phyloP scores from a whole-genome alignment of 2,888 invertebrate species.

The Junonia oenone region DNA sequence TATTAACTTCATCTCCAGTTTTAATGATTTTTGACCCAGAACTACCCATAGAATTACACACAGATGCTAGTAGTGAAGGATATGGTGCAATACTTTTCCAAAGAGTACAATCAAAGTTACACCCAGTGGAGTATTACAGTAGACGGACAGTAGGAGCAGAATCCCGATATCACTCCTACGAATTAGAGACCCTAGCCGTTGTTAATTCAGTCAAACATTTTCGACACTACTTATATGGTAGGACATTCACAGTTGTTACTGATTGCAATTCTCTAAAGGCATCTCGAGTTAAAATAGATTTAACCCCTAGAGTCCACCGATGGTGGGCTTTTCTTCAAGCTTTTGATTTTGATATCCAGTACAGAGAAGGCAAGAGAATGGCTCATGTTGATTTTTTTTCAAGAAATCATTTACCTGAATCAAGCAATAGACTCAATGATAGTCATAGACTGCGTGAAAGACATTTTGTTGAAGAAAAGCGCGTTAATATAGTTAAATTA shows the following conservation, averaged over 20 bases:
- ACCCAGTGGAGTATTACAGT: constrained; percentile 15
- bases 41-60: constrained; percentile 26
- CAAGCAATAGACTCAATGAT: background rate
- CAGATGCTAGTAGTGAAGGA: constrained; percentile 33
- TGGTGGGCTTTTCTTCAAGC: constrained; percentile 34
- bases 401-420: background rate
- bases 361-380: constrained; percentile 28
- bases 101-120: background rate
- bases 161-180: constrained; percentile 19
- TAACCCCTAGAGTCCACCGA: constrained; percentile 31
- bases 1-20: constrained; percentile 29
- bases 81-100: constrained; percentile 31
- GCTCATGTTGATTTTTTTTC: constrained; percentile 27
- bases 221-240: constrained; percentile 26
- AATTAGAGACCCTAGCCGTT: constrained; percentile 21
- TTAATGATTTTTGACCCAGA: constrained; percentile 31
- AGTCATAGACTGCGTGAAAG: constrained; percentile 25
- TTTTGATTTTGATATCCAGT: constrained; percentile 27
- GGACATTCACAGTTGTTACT: constrained; percentile 19
- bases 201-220: constrained; percentile 21
- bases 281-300: constrained; percentile 26
- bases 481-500: constrained; percentile 11
- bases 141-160: constrained; percentile 8
- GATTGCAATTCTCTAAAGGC: constrained; percentile 13
- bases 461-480: constrained; percentile 13